Percentiles rank a stretch among this genome's conserved stretches.
Conservation (phyloP, 2,888 invertebrate species). For the Drosophila siamana region DNA sequence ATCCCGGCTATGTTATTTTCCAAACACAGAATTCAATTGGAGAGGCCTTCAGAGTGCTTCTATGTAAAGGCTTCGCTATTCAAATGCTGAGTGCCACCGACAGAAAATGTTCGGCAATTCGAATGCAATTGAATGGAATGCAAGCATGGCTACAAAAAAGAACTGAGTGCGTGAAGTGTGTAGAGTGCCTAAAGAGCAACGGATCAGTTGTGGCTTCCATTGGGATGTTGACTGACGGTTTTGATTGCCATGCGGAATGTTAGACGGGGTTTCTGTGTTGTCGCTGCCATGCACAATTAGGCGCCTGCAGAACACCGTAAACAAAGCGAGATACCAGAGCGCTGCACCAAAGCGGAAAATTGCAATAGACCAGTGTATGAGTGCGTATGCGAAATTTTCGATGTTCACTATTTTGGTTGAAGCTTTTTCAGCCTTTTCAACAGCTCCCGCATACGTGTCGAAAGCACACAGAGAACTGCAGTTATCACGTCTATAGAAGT, state of each 20-base stretch:
- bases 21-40: slow-evolving; percentile 3
- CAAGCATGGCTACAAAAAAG: slow-evolving; percentile 2
- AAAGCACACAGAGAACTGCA: neutral
- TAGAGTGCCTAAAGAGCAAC: slow-evolving; percentile 13
- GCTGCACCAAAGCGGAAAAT: slow-evolving; percentile 15
- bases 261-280: slow-evolving; percentile 34
- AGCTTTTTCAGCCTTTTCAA: neutral
- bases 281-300: slow-evolving; percentile 67
- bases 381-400: slow-evolving; percentile 35
- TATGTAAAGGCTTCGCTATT: neutral
- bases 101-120: slow-evolving; percentile 21
- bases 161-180: neutral
- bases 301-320: slow-evolving; percentile 50
- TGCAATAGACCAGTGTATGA: slow-evolving; percentile 18
- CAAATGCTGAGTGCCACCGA: slow-evolving; percentile 1
- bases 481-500: neutral
- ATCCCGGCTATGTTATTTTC: neutral
- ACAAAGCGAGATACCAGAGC: slow-evolving; percentile 20
- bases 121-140: slow-evolving; percentile 16
- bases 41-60: neutral
- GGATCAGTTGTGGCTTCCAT: slow-evolving; percentile 10
- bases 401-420: too few relatives aligned
- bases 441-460: neutral
- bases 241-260: slow-evolving; percentile 17
- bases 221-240: neutral